phyloP scores from a whole-genome alignment of 2,113 vertebrate species.

The Elachura formosa region DNA sequence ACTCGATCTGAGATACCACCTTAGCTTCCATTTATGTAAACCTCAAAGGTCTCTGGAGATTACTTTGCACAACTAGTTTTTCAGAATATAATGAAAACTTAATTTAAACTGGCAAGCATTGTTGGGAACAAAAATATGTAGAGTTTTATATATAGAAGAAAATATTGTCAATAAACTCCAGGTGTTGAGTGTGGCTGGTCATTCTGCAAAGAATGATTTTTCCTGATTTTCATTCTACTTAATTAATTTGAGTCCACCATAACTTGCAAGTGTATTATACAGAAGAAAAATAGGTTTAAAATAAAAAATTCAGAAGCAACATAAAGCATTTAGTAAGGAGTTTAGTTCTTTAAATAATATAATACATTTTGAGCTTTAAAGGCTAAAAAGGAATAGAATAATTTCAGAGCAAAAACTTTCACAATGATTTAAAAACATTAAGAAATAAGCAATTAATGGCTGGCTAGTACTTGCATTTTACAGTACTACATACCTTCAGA shows the following conservation, averaged over 20 bases:
- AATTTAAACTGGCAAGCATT: background rate
- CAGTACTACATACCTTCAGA: background rate
- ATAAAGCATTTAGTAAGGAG: background rate
- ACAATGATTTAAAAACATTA: background rate
- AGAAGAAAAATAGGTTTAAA: background rate
- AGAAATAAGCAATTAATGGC: background rate
- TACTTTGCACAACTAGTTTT: background rate
- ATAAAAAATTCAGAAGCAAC: background rate
- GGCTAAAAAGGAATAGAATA: background rate
- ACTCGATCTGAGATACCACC: constrained; percentile 16
- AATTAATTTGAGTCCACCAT: background rate
- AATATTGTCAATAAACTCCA: background rate
- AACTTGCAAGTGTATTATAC: background rate
- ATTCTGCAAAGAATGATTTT: background rate
- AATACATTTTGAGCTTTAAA: background rate
- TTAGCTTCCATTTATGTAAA: constrained; percentile 14
- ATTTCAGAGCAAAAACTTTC: background rate
- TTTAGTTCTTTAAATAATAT: background rate
- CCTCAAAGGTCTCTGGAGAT: background rate
- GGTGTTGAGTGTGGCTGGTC: background rate
- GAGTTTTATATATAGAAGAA: background rate
- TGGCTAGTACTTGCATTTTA: background rate
- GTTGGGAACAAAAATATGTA: background rate
- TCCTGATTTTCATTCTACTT: background rate
- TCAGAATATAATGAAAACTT: constrained; percentile 22